Base-by-base conservation (phyloP, 1,140 invertebrate species). In the Drosophila erecta region DNA sequence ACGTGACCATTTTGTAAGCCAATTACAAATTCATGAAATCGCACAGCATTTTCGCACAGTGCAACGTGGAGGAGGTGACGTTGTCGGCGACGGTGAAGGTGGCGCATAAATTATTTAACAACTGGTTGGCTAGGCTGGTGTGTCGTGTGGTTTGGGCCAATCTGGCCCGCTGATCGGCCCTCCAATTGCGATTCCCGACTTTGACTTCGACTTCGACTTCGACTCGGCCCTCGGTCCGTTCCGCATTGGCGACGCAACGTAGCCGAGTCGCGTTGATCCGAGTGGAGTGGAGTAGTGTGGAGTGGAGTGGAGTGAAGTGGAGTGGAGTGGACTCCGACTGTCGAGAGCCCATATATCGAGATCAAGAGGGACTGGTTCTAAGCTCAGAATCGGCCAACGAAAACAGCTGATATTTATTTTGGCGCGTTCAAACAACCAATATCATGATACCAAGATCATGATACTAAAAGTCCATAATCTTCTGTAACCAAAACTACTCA, bases 81-180 rank as follows among this genome's bases (percentile, higher is more conserved):
- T 67, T 76, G 79, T 66, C 67, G 76, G 66, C 56, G 37, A 40
- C 47, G 69, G 71, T 62, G 71, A 66, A 77, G 70, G 78, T 72
- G 73, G 55, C 77, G 81, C 77, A 85, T 85, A 81, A 85, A 85
- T 85, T 77, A 85, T 85, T 85, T 81, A 85, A 81, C 81, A 85
- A 81, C 67, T 85, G 71, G 59, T 55, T 66, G 70, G 64, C 61
- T 54, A 27, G 38, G 61, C 65, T 10, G 64, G 60, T 66, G 44
- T 66, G 64, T 33, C 40, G 38, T 65, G 37, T 43, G 40, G 49
- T 53, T 51, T 55, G 38, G 49, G 30, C 66, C 59, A 57, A 62
- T 47, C 65, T 69, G 66, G 66, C 62, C 64, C 51, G 64, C 24
- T 40, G 57, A 51, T 74, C 69, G 50, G 69, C 70, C 67, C 70